Conservation (phyloP, 2,888 invertebrate species). For the Pollenia angustigena region DNA sequence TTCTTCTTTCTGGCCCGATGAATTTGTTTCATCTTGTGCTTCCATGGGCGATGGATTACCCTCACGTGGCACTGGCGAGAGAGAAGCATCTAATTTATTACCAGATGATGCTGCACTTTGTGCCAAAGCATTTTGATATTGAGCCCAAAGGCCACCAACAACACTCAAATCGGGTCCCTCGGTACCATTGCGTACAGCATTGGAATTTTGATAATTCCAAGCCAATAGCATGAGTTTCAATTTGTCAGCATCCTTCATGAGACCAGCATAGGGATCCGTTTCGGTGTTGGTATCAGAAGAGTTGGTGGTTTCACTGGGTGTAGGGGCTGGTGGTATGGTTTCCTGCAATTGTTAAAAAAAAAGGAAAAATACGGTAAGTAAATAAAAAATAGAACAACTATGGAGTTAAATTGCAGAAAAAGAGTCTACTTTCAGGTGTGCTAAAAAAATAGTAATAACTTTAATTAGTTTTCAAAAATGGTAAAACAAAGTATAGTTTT, state of each 20-base stretch:
- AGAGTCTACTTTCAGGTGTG: neutral
- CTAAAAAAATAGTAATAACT: no score
- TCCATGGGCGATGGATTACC: slow-evolving; percentile 87
- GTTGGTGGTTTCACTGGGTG: slow-evolving; percentile 78
- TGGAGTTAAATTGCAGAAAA: neutral
- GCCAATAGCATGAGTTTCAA: slow-evolving; percentile 94
- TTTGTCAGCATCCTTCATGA: slow-evolving; percentile 93
- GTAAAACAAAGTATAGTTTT: no score
- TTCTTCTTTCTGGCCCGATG: slow-evolving; percentile 94
- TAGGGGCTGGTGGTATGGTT: slow-evolving; percentile 81
- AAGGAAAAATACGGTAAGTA: neutral
- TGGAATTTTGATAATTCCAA: slow-evolving; percentile 94
- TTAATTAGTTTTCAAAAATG: no score
- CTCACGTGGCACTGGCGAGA: slow-evolving; percentile 84
- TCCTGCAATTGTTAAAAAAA: slow-evolving; percentile 76
- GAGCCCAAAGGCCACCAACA: slow-evolving; percentile 93
- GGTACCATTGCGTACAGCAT: slow-evolving; percentile 87
- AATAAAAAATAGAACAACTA: neutral
- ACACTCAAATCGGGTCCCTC: slow-evolving; percentile 84
- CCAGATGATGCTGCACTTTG: slow-evolving; percentile 86
- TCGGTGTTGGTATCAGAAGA: slow-evolving; percentile 78
- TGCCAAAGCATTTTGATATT: slow-evolving; percentile 92
- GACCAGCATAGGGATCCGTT: slow-evolving; percentile 83
- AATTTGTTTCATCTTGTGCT: slow-evolving; percentile 93
- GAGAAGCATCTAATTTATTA: slow-evolving; percentile 83